phyloP scores from a whole-genome alignment of 1,140 invertebrate species.

The Drosophila ogumai region DNA sequence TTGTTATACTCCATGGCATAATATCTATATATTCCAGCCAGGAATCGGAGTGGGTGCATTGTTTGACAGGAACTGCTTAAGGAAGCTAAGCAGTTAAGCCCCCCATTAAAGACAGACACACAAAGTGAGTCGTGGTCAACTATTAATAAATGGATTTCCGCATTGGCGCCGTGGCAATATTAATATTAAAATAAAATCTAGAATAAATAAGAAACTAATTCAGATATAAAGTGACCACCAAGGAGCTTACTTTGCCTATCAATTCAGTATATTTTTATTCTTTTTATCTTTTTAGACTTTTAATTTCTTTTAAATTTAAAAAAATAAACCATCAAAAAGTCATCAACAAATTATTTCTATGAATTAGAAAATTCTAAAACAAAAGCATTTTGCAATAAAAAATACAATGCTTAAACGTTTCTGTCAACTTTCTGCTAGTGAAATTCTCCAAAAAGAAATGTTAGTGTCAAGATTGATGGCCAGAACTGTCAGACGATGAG shows the following conservation, averaged over 20 bases:
- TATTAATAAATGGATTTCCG: slow-evolving; percentile 44
- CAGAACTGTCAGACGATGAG: slow-evolving; percentile 22
- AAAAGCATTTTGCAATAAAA: neutral
- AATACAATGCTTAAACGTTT: neutral
- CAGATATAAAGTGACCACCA: neutral
- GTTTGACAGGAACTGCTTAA: slow-evolving; percentile 55
- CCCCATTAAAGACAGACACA: slow-evolving; percentile 20
- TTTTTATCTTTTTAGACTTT: no score
- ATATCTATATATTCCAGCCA: neutral
- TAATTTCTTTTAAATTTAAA: no score
- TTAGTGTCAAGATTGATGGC: slow-evolving; percentile 69
- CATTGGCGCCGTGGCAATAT: slow-evolving; percentile 26
- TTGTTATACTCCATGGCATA: slow-evolving; percentile 20
- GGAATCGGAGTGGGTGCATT: slow-evolving; percentile 48
- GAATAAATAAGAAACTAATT: neutral
- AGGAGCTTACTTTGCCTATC: no score
- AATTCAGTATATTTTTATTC: no score
- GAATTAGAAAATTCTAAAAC: neutral
- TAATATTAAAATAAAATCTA: neutral
- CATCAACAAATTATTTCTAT: neutral
- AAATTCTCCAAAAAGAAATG: slow-evolving; percentile 45
- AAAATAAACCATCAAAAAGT: neutral
- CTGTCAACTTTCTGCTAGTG: neutral
- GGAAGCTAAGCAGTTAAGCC: slow-evolving; percentile 56
- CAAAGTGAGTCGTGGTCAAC: slow-evolving; percentile 7